Evolutionary conservation across 2,888 invertebrate genomes (phyloP).

Genomic region (Drosophila picticornis): DNA sequence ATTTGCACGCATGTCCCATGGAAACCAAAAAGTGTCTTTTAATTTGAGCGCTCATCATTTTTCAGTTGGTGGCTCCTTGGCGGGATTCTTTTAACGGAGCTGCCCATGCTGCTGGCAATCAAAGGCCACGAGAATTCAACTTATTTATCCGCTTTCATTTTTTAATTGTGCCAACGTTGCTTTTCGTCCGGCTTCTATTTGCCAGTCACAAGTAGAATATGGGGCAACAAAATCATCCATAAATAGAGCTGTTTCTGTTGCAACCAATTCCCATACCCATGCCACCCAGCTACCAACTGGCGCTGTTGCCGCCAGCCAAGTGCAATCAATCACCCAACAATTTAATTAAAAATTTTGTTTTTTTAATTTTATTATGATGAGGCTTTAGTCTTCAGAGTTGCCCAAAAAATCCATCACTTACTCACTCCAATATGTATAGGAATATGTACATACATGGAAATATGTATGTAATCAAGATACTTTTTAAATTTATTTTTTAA

Average conservation of each 20-base stretch:
- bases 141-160: conserved; percentile 75
- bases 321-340: conserved; percentile 75
- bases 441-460: neutral
- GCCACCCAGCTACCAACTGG: neutral
- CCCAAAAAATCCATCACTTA: neutral
- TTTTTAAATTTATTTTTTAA: too few species aligned
- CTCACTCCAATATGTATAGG: neutral
- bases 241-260: conserved; percentile 39
- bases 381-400: conserved; percentile 19
- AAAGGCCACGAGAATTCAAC: conserved; percentile 64
- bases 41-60: conserved; percentile 59
- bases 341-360: conserved; percentile 68
- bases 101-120: conserved; percentile 31
- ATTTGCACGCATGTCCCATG: conserved; percentile 75
- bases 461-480: neutral
- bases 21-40: conserved; percentile 74
- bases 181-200: conserved; percentile 54
- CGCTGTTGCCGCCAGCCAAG: conserved; percentile 39
- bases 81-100: neutral
- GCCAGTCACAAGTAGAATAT: conserved; percentile 56
- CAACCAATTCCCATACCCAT: neutral
- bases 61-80: conserved; percentile 4
- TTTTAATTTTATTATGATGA: conserved; percentile 55
- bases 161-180: conserved; percentile 68
- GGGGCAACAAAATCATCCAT: conserved; percentile 46